Evolutionary conservation across 2,888 invertebrate genomes (phyloP).

Genomic region (Drosophila eohydei): DNA sequence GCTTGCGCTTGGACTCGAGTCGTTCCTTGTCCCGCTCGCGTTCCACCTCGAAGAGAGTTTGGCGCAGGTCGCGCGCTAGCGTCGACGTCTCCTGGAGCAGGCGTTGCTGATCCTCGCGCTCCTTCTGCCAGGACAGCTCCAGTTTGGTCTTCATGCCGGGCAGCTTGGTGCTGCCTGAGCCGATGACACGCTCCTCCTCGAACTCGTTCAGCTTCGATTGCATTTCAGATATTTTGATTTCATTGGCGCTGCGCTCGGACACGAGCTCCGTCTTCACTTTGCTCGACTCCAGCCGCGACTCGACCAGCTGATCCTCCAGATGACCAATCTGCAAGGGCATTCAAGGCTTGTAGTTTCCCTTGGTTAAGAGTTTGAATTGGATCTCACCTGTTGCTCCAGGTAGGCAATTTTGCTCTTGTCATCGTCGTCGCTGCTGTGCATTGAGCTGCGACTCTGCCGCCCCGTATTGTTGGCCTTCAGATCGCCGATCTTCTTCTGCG

Average conservation of each 20-base stretch:
- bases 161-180: conserved; percentile 93
- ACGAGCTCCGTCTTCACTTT: conserved; percentile 95
- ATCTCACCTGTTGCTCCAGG: conserved; percentile 90
- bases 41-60: conserved; percentile 95
- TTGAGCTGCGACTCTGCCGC: conserved; percentile 87
- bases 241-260: conserved; percentile 93
- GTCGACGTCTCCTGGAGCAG: conserved; percentile 95
- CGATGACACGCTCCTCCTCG: conserved; percentile 94
- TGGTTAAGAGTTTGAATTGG: too few relatives aligned
- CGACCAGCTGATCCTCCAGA: conserved; percentile 95
- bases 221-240: conserved; percentile 94
- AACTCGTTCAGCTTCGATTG: conserved; percentile 90
- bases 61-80: conserved; percentile 93
- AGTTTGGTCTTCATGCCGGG: conserved; percentile 94
- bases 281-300: conserved; percentile 92
- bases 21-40: conserved; percentile 95
- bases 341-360: too few relatives aligned
- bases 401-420: conserved; percentile 89
- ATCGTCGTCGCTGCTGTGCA: conserved; percentile 92
- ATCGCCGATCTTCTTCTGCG: conserved; percentile 93
- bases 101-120: conserved; percentile 96
- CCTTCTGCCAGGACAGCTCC: conserved; percentile 97
- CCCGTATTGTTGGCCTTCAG: conserved; percentile 87
- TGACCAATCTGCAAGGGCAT: conserved; percentile 87
- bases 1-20: conserved; percentile 93